Conservation (phyloP, 2,113 vertebrate species). For the Scalopus aquaticus region DNA sequence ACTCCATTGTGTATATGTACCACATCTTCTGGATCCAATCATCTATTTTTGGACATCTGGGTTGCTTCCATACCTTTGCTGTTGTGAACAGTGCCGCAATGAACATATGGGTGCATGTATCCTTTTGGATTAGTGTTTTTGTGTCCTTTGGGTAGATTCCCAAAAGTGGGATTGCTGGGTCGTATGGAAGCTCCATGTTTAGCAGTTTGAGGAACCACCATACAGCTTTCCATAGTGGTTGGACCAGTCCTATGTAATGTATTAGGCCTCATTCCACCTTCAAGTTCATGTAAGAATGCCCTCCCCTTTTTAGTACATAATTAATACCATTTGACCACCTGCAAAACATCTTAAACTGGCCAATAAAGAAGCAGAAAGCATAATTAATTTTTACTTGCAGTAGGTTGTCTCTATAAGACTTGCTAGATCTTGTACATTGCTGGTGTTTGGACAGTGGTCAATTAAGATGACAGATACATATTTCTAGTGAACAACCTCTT, state of each 20-base stretch:
- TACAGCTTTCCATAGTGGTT: no score
- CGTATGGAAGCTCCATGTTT: no score
- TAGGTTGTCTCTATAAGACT: conserved; percentile 30
- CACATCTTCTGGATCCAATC: no score
- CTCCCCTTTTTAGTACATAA: conserved; percentile 51
- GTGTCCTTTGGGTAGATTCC: no score
- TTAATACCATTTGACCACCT: conserved; percentile 58
- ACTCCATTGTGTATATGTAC: no score
- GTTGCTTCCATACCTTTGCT: no score
- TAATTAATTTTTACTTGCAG: conserved; percentile 38
- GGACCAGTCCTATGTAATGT: conserved; percentile 47
- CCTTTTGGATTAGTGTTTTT: no score
- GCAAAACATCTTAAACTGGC: conserved; percentile 37
- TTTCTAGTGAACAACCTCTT: conserved; percentile 25
- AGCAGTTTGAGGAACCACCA: no score
- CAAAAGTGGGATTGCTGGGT: no score
- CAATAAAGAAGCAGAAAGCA: conserved; percentile 33
- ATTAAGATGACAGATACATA: conserved; percentile 53
- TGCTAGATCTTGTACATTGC: neutral
- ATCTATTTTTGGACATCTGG: no score
- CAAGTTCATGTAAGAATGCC: conserved; percentile 23
- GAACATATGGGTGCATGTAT: no score
- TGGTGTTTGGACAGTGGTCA: conserved; percentile 50
- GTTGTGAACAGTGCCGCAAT: no score
- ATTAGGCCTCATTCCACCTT: conserved; percentile 49